Evolutionary conservation across 2,888 invertebrate species (phyloP).

Genomic region (Chrysolina americana): DNA sequence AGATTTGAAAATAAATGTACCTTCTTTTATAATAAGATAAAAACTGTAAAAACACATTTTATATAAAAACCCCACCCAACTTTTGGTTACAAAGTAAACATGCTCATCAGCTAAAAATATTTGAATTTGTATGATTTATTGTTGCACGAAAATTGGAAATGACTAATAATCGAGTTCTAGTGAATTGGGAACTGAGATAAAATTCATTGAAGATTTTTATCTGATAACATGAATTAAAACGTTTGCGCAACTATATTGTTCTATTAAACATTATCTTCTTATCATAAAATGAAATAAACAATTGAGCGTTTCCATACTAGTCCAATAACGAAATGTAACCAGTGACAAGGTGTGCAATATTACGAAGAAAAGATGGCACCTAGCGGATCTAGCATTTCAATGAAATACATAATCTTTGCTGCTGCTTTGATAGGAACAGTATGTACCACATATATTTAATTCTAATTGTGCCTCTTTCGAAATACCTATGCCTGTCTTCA

Average conservation of each 20-base stretch:
- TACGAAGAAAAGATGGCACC: slow-evolving; percentile 22
- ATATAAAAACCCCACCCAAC: too few species aligned
- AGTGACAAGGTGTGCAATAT: slow-evolving; percentile 26
- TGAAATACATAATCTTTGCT: slow-evolving; percentile 40
- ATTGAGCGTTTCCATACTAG: slow-evolving; percentile 3
- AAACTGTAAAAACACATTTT: too few species aligned
- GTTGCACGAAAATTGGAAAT: background rate
- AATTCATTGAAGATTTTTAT: slow-evolving; percentile 26
- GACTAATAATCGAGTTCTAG: background rate
- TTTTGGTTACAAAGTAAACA: too few species aligned
- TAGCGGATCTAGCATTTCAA: slow-evolving; percentile 9
- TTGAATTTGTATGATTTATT: too few species aligned
- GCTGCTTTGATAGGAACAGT: slow-evolving; percentile 44
- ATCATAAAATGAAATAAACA: slow-evolving; percentile 28
- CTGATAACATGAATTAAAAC: slow-evolving; percentile 1
- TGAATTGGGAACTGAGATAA: background rate
- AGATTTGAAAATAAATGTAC: too few species aligned
- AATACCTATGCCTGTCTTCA: too few species aligned
- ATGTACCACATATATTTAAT: slow-evolving; percentile 32
- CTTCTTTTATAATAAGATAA: too few species aligned
- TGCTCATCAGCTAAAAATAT: too few species aligned
- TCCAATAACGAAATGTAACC: slow-evolving; percentile 5
- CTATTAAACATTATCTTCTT: slow-evolving; percentile 22
- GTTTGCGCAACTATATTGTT: slow-evolving; percentile 33
- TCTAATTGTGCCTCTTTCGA: background rate